Base-by-base conservation (phyloP, 1,140 invertebrate genomes). In the Gryllus bimaculatus region DNA sequence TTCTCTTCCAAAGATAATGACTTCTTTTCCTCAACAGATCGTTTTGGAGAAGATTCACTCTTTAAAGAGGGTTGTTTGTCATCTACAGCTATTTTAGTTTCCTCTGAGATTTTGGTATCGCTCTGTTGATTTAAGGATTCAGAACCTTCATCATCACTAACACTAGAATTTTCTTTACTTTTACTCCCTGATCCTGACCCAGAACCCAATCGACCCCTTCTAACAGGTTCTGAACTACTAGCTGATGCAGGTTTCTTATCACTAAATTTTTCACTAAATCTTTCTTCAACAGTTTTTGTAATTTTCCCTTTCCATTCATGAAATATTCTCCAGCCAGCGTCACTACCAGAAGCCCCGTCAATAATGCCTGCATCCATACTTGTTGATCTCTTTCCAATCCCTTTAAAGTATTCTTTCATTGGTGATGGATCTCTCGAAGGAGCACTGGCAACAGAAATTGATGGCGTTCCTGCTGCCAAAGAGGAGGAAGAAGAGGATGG, bases 251-350 rank as follows among this genome's bases (percentile, higher is more conserved):
- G 13, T 73, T 48, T 78, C 15, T 49, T 47, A 73, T 83, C 82
- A 79, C 79, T 85, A 81, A 90, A 90, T n/a, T 90, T 90, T 81
- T 90, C 89, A 0, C 86, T 88, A 8, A 90, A 81, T 83, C 90
- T 91, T 47, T 89, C 89, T 82, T 90, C 89, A 21, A 91, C 90
- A n/a, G 88, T 90, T 82, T 90, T 90, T n/a, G 89, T 90, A 76
- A 90, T 89, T 83, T 90, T 90, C 10, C 89, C 86, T 84, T 85
- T 80, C n/a, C 85, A 80, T 73, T 83, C 83, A 74, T 79, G 54
- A 12, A 82, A 82, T 76, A 81, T 74, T 26, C 78, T 74, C 80
- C 79, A 81, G 18, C 54, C 54, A 15, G 80, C 78, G 74, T 81
- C 78, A 74, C 79, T 77, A 15, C 66, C 48, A 49, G 74, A 81